These are phyloP conservation scores for Propithecus coquereli DNA, from an alignment of 2,113 vertebrate species.

Conservation along the genomic window DNA sequence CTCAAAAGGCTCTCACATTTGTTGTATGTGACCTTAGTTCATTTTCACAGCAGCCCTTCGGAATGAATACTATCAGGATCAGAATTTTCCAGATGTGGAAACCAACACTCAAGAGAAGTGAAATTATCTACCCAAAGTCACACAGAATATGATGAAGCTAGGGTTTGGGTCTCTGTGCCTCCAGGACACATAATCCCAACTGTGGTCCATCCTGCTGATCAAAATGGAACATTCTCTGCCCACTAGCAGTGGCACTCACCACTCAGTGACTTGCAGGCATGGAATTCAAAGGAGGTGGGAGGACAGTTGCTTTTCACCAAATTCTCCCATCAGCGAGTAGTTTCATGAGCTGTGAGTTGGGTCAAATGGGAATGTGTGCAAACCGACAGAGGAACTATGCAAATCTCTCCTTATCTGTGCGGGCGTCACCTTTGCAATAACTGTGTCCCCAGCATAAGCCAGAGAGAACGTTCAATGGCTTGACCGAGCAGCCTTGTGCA, in stretches of 20 bases:
- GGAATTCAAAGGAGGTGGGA: neutral
- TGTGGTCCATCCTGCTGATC: fast-evolving
- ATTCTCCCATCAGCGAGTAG: neutral
- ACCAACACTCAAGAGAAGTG: no score
- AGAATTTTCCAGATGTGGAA: neutral
- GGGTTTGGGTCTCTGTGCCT: neutral
- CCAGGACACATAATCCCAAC: fast-evolving
- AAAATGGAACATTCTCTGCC: no score
- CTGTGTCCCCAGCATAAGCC: neutral
- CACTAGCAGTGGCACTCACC: fast-evolving
- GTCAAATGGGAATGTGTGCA: slow-evolving; percentile 2
- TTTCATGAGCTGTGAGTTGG: neutral
- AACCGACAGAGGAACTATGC: neutral
- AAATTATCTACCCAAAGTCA: neutral
- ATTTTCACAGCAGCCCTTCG: neutral
- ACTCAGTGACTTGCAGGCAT: neutral
- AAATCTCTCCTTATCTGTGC: slow-evolving; percentile 27
- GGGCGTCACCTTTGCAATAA: neutral
- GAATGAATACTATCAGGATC: neutral
- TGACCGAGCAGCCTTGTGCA: slow-evolving; percentile 42
- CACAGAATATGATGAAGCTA: fast-evolving
- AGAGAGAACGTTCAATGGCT: neutral
- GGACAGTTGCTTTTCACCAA: fast-evolving
- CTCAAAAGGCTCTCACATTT: neutral
- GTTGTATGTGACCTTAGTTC: neutral